Evolutionary conservation across 2,797 vertebrate species (phyloP).

Genomic region (Dipus sagitta): DNA sequence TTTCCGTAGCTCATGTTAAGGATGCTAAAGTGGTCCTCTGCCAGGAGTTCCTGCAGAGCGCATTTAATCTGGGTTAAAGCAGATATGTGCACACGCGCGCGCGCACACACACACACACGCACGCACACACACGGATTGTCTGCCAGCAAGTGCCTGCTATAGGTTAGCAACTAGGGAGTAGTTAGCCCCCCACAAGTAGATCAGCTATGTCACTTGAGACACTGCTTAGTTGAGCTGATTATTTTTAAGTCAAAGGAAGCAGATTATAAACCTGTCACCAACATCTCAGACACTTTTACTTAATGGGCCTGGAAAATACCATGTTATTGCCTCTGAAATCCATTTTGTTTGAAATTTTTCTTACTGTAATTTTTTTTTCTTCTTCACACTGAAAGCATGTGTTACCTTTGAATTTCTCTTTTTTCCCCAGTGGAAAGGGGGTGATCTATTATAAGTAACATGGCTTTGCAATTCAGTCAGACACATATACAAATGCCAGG

Average conservation of each 20-base stretch:
- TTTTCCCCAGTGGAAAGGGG: background rate
- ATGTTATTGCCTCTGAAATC: background rate
- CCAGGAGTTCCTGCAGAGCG: background rate
- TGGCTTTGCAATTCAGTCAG: background rate
- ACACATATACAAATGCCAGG: fast-evolving
- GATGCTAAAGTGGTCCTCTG: background rate
- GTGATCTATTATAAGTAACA: background rate
- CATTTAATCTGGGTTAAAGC: background rate
- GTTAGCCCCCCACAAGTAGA: background rate
- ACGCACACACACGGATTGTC: background rate
- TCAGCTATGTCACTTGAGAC: no score
- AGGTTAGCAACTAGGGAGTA: background rate
- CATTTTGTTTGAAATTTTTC: background rate
- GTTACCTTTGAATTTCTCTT: background rate
- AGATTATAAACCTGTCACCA: background rate
- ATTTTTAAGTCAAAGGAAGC: background rate
- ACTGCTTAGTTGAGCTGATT: background rate
- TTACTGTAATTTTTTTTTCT: slow-evolving; percentile 17
- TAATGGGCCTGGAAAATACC: background rate
- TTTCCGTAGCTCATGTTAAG: background rate
- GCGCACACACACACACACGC: background rate
- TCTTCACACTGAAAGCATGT: background rate
- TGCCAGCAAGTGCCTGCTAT: background rate
- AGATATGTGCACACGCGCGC: no score
- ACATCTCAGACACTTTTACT: background rate